Percentiles rank a stretch among this genome's conserved stretches.
Evolutionary conservation across 2,113 vertebrate genomes (phyloP).

Genomic region (Apodemus speciosus): DNA sequence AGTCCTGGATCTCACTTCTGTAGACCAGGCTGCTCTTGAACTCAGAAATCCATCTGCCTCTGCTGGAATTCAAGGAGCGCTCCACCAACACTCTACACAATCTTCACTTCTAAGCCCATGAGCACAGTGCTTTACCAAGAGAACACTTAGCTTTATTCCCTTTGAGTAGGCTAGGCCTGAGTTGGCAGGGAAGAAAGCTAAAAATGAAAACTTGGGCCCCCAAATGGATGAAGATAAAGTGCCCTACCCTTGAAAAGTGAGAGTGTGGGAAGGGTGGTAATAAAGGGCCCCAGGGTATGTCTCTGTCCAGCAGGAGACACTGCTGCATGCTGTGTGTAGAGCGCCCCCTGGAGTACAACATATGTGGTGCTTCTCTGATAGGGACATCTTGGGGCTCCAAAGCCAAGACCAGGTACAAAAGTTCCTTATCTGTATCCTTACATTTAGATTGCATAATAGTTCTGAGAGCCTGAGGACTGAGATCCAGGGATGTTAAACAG

Average conservation of each 20-base stretch:
- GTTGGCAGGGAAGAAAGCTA: neutral
- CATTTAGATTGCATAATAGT: neutral
- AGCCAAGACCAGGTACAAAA: neutral
- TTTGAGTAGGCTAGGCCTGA: neutral
- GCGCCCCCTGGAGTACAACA: slow-evolving; percentile 59
- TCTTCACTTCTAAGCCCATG: neutral
- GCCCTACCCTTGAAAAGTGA: neutral
- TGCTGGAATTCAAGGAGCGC: neutral
- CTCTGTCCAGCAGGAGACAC: rapidly evolving
- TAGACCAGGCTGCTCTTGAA: neutral
- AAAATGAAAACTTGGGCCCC: neutral
- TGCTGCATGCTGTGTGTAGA: neutral
- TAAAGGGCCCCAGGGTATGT: neutral
- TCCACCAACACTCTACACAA: neutral
- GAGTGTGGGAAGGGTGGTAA: neutral
- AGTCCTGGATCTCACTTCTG: neutral
- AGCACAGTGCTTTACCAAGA: neutral
- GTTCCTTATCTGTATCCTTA: neutral
- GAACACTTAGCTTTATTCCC: neutral
- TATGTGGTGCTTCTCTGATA: neutral
- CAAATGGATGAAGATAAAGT: neutral
- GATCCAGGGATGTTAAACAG: neutral
- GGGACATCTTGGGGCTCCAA: neutral
- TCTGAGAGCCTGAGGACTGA: neutral
- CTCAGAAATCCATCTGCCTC: neutral